Percentiles rank a stretch among this genome's conserved stretches.
These are phyloP conservation scores for Episyrphus balteatus DNA, from an alignment of 1,140 invertebrate genomes.

Conservation along the genomic window DNA sequence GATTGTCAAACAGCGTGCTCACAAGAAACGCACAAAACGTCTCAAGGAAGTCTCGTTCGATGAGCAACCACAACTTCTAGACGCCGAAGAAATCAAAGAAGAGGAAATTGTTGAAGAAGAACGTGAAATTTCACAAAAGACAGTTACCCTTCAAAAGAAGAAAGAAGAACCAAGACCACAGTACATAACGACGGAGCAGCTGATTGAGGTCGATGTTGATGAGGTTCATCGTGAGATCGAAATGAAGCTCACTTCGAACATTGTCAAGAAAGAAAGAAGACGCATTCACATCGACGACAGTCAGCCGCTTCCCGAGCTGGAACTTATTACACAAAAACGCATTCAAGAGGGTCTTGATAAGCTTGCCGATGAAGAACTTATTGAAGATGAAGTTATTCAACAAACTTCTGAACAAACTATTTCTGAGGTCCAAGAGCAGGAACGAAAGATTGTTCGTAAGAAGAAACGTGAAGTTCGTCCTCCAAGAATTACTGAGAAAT, in stretches of 20 bases:
- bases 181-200: constrained; percentile 31
- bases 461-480: constrained; percentile 48
- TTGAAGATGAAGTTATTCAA: constrained; percentile 35
- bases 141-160: constrained; percentile 29
- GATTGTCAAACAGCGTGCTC: constrained; percentile 25
- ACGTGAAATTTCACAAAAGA: constrained; percentile 36
- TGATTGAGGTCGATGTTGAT: constrained; percentile 33
- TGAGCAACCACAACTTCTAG: constrained; percentile 26
- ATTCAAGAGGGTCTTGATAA: constrained; percentile 38
- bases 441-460: constrained; percentile 37
- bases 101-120: constrained; percentile 17
- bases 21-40: constrained; percentile 32
- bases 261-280: constrained; percentile 33
- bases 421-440: constrained; percentile 30
- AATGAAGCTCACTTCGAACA: constrained; percentile 41
- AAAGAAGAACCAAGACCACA: constrained; percentile 31
- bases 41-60: constrained; percentile 27
- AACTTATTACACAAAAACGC: constrained; percentile 40
- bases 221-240: constrained; percentile 40
- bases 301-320: constrained; percentile 43
- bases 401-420: constrained; percentile 37
- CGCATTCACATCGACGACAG: constrained; percentile 37
- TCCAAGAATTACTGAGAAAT: constrained; percentile 56
- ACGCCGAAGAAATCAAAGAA: constrained; percentile 29
- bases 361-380: constrained; percentile 38